Base-by-base conservation (phyloP, 92 coral and sea anemone genomes). In the Epizoanthus stellaris region DNA sequence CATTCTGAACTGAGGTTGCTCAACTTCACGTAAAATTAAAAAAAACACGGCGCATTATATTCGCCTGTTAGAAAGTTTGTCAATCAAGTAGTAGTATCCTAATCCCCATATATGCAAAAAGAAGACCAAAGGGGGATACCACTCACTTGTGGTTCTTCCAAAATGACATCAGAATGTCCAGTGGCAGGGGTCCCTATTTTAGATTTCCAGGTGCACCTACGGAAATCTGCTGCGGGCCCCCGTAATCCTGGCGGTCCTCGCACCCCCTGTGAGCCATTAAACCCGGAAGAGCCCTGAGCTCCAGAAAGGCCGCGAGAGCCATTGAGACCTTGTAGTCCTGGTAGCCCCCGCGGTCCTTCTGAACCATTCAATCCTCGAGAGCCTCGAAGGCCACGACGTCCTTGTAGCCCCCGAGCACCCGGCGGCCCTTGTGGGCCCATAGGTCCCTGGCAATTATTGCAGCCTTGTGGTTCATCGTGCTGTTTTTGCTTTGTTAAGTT, bases 311-410 rank as follows among this genome's bases (percentile, higher is more conserved):
- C 82, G 1, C 59, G 82, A 10, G 82, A 77, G n/a, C 70, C 70
- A 19, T 77, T 77, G 23, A 34, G 9, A 3, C 82, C 70, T 59
- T 21, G 56, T 12, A 15, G 54, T 20, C 82, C 82, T 2, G 39
- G 70, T 12, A 6, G 39, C 0, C 82, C 82, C 20, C 70, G 70
- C 11, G 58, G 54, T 3, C 82, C 82, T 38, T 77, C 70, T 17
- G 82, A 77, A 6, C 82, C 82, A 61, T 61, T 77, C 11, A 77
- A 3, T 7, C 82, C 82, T 11, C 58, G 70, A 42, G 34, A 70
- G 6, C 82, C 82, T 39, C 13, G 82, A 53, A 59, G 17, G 42
- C 82, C 82, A 16, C 5, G 69, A 17, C 17, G 40, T 62, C 82
- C 82, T 3, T 20, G 82, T 12, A 13, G 40, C 59, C 82, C 82